Conservation (phyloP, 2,113 vertebrate species). For the Cinclus cinclus region DNA sequence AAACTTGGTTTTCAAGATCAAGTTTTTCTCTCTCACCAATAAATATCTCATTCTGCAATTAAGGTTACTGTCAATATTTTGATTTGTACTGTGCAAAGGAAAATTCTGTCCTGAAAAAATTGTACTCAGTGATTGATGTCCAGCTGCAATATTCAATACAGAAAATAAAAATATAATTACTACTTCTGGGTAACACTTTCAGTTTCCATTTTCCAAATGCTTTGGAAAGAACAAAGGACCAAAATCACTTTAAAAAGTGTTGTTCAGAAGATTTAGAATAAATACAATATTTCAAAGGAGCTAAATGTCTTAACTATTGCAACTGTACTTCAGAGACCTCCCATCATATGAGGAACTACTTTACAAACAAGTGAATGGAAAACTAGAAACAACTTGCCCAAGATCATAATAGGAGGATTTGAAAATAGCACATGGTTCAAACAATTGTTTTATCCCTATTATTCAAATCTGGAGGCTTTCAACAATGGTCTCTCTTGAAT, state of each 20-base stretch:
- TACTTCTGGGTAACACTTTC: not conserved
- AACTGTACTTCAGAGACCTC: not conserved
- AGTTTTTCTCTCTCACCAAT: not conserved
- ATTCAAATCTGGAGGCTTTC: not conserved
- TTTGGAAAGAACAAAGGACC: not conserved
- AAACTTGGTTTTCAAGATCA: not conserved
- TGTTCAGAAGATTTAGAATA: not conserved
- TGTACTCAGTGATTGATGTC: not conserved
- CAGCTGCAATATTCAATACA: not conserved
- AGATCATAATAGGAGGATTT: not conserved
- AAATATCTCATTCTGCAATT: not conserved
- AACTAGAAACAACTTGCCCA: constrained; percentile 5
- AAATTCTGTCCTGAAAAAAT: not conserved
- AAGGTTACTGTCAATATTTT: not conserved
- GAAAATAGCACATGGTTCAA: not conserved
- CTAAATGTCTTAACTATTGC: not conserved
- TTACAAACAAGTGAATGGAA: not conserved
- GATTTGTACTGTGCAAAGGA: not conserved
- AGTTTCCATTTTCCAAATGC: not conserved
- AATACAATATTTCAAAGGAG: constrained; percentile 10
- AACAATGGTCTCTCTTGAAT: not conserved
- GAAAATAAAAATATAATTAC: not conserved
- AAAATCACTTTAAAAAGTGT: not conserved
- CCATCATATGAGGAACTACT: not conserved
- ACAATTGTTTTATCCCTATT: not conserved